phyloP scores from a whole-genome alignment of 2,797 vertebrate genomes.

The Tokudaia tokunoshimensis region DNA sequence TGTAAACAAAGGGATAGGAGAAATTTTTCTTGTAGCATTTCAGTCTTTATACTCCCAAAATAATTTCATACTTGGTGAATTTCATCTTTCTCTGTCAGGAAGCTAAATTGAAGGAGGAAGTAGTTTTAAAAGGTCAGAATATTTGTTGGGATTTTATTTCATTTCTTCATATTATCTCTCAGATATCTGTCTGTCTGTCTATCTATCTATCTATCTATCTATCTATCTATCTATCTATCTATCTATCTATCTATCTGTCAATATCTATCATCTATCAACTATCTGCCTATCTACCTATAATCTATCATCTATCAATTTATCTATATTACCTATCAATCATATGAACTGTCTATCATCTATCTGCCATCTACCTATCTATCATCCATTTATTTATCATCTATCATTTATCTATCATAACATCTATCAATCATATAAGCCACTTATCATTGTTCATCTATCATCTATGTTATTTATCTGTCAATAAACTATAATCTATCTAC shows the following conservation, averaged over 20 bases:
- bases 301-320: too few relatives aligned
- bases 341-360: neutral
- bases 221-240: neutral
- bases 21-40: slow-evolving; percentile 40
- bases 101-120: slow-evolving; percentile 22
- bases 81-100: slow-evolving; percentile 14
- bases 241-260: neutral
- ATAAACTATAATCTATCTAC: neutral
- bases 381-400: neutral
- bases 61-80: slow-evolving; percentile 2
- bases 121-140: neutral
- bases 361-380: neutral
- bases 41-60: neutral
- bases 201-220: neutral
- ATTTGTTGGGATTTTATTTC: neutral
- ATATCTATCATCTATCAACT: neutral
- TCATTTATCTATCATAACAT: neutral
- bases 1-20: slow-evolving; percentile 28
- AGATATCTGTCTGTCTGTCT: neutral
- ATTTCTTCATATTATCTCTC: neutral
- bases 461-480: neutral
- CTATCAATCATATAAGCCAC: neutral
- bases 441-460: neutral
- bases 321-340: neutral
- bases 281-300: too few relatives aligned